Base-by-base conservation (phyloP, 2,888 invertebrate species). In the Agrotis clavis region DNA sequence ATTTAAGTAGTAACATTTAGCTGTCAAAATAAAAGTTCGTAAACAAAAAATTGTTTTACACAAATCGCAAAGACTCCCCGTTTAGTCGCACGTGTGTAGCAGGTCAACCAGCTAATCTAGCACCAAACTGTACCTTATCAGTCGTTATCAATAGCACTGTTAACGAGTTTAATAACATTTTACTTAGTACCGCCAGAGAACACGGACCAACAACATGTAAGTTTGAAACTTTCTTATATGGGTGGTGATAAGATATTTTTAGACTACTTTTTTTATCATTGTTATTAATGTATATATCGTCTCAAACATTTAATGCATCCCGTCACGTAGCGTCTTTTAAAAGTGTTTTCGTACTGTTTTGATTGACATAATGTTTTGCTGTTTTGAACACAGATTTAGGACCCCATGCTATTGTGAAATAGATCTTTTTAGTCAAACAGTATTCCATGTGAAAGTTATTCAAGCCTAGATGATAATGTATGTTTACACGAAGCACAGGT, bases 201-300 rank as follows among this genome's bases (percentile, higher is more conserved):
- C 64, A 73, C 73, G 60, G 7, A 57, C 59, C 48, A 47, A 48
- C 60, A 74, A 80, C 82, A 80, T 80, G 80, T 80, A 78, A 80
- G 80, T 80, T 45, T 51, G 16, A 19, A 51, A 16, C 30, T 30
- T 57, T 69, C 41, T 64, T 77, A 57, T 60, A 56, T 13, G 1
- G 61, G 9, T 35, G 1, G 4, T 59, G 65, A 78, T 81, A 81
- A 81, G 59, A 70, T 51, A 53, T 59, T 63, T 48, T 50, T 45
- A 11, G 13, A 25, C 35, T 25, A 11, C 11, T 54, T 25, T 50
- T 69, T 21, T 53, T 75, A 69, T 67, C 54, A 25, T 6, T 65
- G 14, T 47, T 16, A n/a, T 47, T 14, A 59, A 59, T 59, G 45
- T 47, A n/a, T n/a, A n/a, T n/a, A 73, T 51, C 25, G 56, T 30